Percentiles rank a stretch among this genome's conserved stretches.
These are phyloP conservation scores for Channa striata DNA, from an alignment of 2,797 vertebrate species.

Conservation along the genomic window DNA sequence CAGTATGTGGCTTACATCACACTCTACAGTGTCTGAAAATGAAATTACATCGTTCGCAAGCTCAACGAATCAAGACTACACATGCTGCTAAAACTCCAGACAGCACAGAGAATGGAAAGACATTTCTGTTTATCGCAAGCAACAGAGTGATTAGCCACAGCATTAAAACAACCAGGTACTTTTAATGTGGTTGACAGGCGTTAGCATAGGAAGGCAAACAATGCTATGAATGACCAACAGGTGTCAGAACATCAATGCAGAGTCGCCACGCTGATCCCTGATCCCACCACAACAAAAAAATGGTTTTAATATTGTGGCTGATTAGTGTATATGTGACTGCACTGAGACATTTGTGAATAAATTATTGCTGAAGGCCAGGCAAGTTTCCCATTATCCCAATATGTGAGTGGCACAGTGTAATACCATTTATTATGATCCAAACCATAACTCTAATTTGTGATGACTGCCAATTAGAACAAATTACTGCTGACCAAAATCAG, in stretches of 20 bases:
- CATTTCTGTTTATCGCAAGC: slow-evolving; percentile 2
- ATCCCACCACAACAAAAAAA: too few relatives aligned
- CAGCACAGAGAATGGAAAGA: slow-evolving; percentile 1
- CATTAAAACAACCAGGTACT: too few relatives aligned
- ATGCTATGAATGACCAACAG: too few relatives aligned
- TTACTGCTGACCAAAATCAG: background rate
- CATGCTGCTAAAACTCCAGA: slow-evolving; percentile 31
- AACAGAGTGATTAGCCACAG: too few relatives aligned
- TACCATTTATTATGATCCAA: background rate
- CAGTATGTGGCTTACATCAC: slow-evolving; percentile 52
- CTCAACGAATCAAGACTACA: slow-evolving; percentile 23
- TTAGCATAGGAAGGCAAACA: too few relatives aligned
- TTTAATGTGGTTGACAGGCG: too few relatives aligned
- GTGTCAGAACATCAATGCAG: too few relatives aligned
- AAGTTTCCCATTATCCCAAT: background rate
- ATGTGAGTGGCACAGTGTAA: background rate
- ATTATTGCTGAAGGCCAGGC: slow-evolving; percentile 1
- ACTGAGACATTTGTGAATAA: slow-evolving; percentile 18
- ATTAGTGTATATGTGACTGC: background rate
- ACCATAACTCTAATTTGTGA: background rate
- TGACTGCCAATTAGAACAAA: background rate
- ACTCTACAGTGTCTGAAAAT: slow-evolving; percentile 41
- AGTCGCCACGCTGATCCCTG: too few relatives aligned
- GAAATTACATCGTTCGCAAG: slow-evolving; percentile 50
- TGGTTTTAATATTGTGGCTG: too few relatives aligned